Percentiles rank a stretch among this genome's conserved stretches.
Evolutionary conservation across 2,113 vertebrate species (phyloP).

Genomic region (Bubo scandiacus): DNA sequence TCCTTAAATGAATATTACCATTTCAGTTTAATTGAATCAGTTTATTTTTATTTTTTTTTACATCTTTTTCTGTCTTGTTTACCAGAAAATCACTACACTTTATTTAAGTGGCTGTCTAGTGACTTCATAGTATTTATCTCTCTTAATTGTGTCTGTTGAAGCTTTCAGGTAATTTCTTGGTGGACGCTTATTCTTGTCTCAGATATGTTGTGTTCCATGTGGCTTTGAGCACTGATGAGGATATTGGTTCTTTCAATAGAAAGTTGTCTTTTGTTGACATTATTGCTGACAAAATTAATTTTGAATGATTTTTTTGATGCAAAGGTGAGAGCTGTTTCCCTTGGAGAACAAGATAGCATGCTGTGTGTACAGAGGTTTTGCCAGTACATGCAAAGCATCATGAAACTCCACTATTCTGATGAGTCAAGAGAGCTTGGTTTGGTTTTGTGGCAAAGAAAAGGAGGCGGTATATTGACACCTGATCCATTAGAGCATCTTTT

Average conservation of each 20-base stretch:
- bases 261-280: neutral
- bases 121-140: neutral
- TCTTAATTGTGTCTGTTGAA: neutral
- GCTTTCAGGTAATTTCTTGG: neutral
- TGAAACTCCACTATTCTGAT: neutral
- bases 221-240: neutral
- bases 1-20: neutral
- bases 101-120: neutral
- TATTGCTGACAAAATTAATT: neutral
- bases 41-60: neutral
- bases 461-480: neutral
- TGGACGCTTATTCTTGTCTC: neutral
- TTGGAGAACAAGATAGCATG: neutral
- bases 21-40: neutral
- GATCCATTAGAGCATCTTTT: neutral
- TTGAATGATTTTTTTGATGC: neutral
- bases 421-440: neutral
- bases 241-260: neutral
- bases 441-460: neutral
- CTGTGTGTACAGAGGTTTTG: fast-evolving
- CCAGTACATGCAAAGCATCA: neutral
- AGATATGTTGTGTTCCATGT: neutral
- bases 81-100: neutral
- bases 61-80: neutral
- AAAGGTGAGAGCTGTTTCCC: neutral